Base-by-base conservation (phyloP, 2,888 invertebrate species). In the Ganaspis brasiliensis region DNA sequence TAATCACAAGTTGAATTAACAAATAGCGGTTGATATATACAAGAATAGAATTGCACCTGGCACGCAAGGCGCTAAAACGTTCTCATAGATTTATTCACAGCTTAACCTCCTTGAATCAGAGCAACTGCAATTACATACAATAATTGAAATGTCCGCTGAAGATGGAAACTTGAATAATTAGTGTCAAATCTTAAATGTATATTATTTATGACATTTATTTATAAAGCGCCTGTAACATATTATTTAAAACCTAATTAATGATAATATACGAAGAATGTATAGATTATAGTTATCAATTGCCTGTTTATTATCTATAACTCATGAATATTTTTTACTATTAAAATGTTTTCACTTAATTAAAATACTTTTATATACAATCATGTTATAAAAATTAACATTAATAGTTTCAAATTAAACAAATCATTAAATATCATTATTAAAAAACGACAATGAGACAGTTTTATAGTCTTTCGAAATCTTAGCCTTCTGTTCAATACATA, bases 31-130 rank as follows among this genome's bases (percentile, higher is more conserved):
- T 24, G 45, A 6, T 67, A 24, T 21, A 21, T 67, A 14, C 24
- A 40, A 45, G 24, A 67, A 67, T 63, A 63, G 63, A 21, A 63
- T 24, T 45, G 21, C 63, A 67, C 40, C 63, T 67, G 67, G 45
- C 45, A 67, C 45, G 67, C 45, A 45, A 67, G 45, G 67, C 45
- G 24, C 14, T 24, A 45, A 45, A 67, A 45, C 67, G 24, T 45
- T 67, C 24, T n/a, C 45, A 37, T 8, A 63, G 26, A 24, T 67
- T 45, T 67, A 67, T 40, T 45, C 63, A 67, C 37, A 24, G 0
- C 56, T 57, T 24, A 3, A 40, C 63, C 63, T 45, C 40, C 5
- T 0, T 21, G 24, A 67, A 67, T 67, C 24, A 67, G 9, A 45
- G 26, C 19, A 67, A 45, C 26, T 67, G 45, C 24, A 67, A 24